Conservation (phyloP, 2,888 invertebrate genomes). For the Lumbricus terrestris region DNA sequence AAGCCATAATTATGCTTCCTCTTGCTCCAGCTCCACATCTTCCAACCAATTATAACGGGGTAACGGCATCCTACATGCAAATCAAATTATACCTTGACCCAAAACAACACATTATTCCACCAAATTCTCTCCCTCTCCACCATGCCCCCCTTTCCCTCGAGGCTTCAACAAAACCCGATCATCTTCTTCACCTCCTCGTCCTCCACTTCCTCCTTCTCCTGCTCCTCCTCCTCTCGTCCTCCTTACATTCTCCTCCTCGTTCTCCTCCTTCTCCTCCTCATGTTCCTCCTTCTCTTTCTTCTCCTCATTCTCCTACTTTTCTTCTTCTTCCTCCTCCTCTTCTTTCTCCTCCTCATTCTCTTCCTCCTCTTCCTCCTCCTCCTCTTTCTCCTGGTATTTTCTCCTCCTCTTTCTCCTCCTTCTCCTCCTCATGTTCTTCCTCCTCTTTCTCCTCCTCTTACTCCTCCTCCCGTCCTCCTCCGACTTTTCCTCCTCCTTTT, state of each 20-base stretch:
- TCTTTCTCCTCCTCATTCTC: not conserved
- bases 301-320: no score
- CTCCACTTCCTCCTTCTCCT: not conserved
- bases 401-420: conserved; percentile 15
- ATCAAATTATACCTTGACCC: no score
- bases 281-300: not conserved
- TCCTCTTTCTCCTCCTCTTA: not conserved
- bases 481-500: no score
- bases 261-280: not conserved
- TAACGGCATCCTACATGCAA: no score
- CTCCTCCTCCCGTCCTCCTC: no score
- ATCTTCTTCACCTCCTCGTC: not conserved
- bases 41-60: no score
- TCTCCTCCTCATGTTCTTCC: conserved; percentile 17
- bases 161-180: not conserved
- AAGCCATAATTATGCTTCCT: no score
- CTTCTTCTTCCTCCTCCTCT: not conserved
- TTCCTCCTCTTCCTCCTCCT: not conserved
- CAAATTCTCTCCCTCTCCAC: not conserved
- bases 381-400: not conserved
- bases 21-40: no score
- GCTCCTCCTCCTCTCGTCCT: not conserved
- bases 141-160: not conserved
- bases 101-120: not conserved
- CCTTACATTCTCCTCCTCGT: not conserved